Evolutionary conservation across 2,888 invertebrate genomes (phyloP), one percentile per base, ranked within the genome.

Genomic region (Hesperia comma): DNA sequence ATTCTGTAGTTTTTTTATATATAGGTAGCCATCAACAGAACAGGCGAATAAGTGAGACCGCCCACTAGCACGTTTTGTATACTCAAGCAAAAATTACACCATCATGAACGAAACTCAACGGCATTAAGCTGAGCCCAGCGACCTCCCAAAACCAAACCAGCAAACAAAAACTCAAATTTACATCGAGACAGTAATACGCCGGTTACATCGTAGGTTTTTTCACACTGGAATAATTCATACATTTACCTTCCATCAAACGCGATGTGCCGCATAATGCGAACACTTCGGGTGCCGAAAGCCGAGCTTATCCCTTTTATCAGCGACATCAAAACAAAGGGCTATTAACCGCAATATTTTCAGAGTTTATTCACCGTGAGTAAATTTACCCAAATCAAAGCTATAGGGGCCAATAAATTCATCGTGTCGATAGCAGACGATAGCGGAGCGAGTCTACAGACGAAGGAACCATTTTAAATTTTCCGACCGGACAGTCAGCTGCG

Each of bases 401-500:
- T 71, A 58, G 61, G 68, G 55, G 69, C 68, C 70, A 67, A 71
- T 72, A 75, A 72, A 76, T 75, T 72, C 69, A 72, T 74, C 68
- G 71, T 62, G 74, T 69, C 71, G 74, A 71, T 70, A 72, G 70
- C 70, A 67, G 71, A 70, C 66, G 64, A 68, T 71, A 70, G 75
- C 73, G 75, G 64, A 72, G 69, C 71, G 66, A 72, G 76, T 75
- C 72, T 72, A 70, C 62, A 69, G 70, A 77, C 70, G 71, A 76
- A 76, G 72, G 75, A 74, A 75, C 75, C 81, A 82, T 83, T 85
- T 85, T 81, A 83, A 85, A 87, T 88, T 88, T 86, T 85, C 85
- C 81, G 76, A 80, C 72, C 79, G 83, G 79, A 80, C 82, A 80
- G 80, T 81, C 86, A 85, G 83, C 82, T 85, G 84, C 79, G 82